Conservation (phyloP, 2,113 vertebrate species). For the Sinosuthora webbiana region DNA sequence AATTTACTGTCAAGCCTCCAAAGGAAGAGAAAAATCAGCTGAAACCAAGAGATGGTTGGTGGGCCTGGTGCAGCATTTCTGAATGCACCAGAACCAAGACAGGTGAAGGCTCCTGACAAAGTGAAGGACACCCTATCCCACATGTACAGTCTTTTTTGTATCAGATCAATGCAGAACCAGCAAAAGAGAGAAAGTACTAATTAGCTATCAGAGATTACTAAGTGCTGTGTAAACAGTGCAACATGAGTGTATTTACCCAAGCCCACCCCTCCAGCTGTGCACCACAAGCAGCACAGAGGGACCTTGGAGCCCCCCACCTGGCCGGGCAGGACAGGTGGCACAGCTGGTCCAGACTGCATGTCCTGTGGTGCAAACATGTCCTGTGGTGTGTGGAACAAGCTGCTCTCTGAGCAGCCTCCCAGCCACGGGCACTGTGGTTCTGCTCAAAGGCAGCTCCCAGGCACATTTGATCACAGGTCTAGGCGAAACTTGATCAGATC, state of each 20-base stretch:
- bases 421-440: rapidly evolving
- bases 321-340: not conserved
- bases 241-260: rapidly evolving
- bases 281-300: not conserved
- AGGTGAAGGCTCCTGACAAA: not conserved
- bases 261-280: not conserved
- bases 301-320: not conserved
- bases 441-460: not conserved
- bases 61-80: not conserved
- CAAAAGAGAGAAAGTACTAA: not conserved
- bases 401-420: not conserved
- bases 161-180: not conserved
- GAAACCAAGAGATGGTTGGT: not conserved
- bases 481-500: not conserved
- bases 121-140: not conserved
- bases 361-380: rapidly evolving
- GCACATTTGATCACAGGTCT: too few species aligned
- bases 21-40: not conserved
- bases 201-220: not conserved
- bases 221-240: not conserved
- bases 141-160: rapidly evolving
- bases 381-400: not conserved
- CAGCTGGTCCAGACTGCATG: not conserved
- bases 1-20: not conserved
- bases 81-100: not conserved